Conservation (phyloP, 37 sponge, comb jelly and placozoan species). For the Ephydatia muelleri region DNA sequence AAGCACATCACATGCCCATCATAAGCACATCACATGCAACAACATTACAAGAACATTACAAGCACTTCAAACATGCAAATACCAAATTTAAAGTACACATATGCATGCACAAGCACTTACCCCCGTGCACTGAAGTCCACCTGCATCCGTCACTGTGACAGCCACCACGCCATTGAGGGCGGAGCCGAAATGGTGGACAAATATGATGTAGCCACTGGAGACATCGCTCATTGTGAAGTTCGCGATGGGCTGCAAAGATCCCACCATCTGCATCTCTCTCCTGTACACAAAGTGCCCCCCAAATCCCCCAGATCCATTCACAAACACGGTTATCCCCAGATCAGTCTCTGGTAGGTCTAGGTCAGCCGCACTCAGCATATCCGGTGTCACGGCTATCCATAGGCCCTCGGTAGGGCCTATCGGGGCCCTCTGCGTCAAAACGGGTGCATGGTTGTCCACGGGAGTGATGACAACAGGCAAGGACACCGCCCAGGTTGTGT, state of each 20-base stretch:
- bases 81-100: background rate
- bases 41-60: too few relatives aligned
- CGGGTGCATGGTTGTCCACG: constrained; percentile 42
- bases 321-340: background rate
- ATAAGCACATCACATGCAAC: background rate
- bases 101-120: background rate
- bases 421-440: background rate
- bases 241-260: background rate
- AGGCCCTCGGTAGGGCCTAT: constrained; percentile 42
- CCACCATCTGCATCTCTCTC: background rate
- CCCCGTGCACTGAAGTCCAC: background rate
- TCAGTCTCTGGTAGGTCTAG: constrained; percentile 27
- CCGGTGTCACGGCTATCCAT: constrained; percentile 15
- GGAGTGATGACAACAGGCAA: constrained; percentile 28
- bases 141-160: background rate
- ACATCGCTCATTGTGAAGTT: constrained; percentile 15
- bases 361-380: constrained; percentile 30
- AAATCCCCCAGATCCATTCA: background rate
- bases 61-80: background rate
- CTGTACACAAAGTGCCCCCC: background rate
- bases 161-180: background rate
- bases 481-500: background rate
- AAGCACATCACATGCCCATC: too few relatives aligned
- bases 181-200: background rate
- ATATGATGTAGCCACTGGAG: background rate